Base-by-base conservation (phyloP, 2,113 vertebrate genomes). In the Erythrolamprus reginae region DNA sequence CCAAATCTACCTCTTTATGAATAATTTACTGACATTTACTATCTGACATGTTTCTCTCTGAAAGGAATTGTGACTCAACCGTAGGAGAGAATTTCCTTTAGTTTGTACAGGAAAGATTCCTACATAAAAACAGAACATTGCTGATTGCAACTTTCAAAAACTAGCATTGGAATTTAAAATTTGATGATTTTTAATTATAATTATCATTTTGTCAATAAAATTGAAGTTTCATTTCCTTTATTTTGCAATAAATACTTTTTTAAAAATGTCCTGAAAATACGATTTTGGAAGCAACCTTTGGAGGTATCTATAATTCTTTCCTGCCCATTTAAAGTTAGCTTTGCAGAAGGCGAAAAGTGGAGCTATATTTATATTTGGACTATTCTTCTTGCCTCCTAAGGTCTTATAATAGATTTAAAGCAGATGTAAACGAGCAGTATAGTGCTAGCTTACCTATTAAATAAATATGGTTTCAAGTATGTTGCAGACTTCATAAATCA, bases 401-500 rank as follows among this genome's bases (percentile, higher is more conserved):
- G 93, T 93, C 93, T 96, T 95, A 94, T 52, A 83, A 88, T 77
- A 96, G 94, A 97, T 96, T 96, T 94, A 94, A 96, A 97, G 95
- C 95, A 96, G 95, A 96, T 90, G 96, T 94, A 95, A 93, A 94
- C 94, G 92, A 91, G 84, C 93, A 91, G 53, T 92, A 91, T 95
- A 96, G 95, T 97, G 93, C 93, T 94, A 96, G 90, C 90, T 95
- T 96, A 97, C 95, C 95, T 96, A 95, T 96, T 96, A 97, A 96
- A 95, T 93, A 96, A 97, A 97, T 95, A 89, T 96, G 94, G 93
- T 95, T 97, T 96, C 91, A 93, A 96, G 96, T 93, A 94, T 70
- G 95, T 89, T 89, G 87, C 92, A 96, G 95, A 93, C 95, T 92
- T 95, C 95, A 96, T 96, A 97, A 97, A 97, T 97, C 94, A 94